A percentile compares a stretch with the other conserved stretches of the same genome.
Evolutionary conservation across 2,113 vertebrate genomes (phyloP).

Genomic region (Vicugna pacos): DNA sequence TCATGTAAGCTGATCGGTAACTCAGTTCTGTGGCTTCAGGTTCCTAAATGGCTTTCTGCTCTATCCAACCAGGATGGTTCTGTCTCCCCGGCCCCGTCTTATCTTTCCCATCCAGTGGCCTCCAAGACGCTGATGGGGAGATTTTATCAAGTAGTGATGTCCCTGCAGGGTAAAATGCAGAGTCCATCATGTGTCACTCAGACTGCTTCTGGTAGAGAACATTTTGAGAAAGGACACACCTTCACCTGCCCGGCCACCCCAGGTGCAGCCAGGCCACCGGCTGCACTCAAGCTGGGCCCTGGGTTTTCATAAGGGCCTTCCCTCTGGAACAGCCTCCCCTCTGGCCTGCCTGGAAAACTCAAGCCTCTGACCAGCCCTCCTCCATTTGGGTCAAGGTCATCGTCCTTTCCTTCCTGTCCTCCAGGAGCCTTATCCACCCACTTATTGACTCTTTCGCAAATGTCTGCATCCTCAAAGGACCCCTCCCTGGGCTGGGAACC

Average conservation of each 20-base stretch:
- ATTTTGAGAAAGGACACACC: neutral
- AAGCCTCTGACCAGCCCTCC: neutral
- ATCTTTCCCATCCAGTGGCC: neutral
- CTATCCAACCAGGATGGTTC: neutral
- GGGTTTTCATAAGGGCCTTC: fast-evolving
- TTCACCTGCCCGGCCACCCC: neutral
- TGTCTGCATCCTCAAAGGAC: neutral
- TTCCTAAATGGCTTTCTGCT: neutral
- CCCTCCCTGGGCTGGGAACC: neutral
- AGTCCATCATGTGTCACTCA: neutral
- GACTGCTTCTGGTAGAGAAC: neutral
- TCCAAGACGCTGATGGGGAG: neutral
- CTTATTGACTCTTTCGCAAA: neutral
- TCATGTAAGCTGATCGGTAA: neutral
- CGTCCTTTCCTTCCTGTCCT: neutral
- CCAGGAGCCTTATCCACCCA: neutral
- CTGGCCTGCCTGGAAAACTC: neutral
- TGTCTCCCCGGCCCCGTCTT: neutral
- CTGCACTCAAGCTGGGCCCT: neutral
- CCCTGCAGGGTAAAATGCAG: neutral
- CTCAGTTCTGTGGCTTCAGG: neutral
- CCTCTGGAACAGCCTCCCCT: neutral
- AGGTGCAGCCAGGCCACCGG: neutral
- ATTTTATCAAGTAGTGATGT: neutral
- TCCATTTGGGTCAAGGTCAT: neutral